Base-by-base conservation (phyloP, 2,888 invertebrate species). In the Diabrotica balteata region DNA sequence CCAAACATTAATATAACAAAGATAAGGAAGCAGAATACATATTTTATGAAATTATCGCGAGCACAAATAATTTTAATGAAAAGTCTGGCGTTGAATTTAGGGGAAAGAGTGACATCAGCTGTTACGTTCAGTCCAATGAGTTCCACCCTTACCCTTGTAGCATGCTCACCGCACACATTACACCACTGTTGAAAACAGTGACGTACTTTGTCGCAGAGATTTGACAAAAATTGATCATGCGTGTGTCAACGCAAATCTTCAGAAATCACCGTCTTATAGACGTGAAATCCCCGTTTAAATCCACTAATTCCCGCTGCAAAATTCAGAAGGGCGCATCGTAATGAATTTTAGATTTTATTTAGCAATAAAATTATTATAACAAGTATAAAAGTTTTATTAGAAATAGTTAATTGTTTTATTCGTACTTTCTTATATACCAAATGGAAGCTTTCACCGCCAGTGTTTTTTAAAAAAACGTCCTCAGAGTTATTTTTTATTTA, bases 21-120 rank as follows among this genome's bases (percentile, higher is more conserved):
- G 79, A 79, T 79, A 79, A 79, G 79, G 77, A 78, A 80, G 79
- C 80, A 76, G 80, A 81, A 83, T 82, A 83, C 82, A 83, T 83
- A 84, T 83, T 84, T 84, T 82, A 83, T 77, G 81, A 83, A 84
- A 83, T 84, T 83, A 84, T 83, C 82, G 51, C 65, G 75, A 72
- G 79, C 79, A 79, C 80, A 82, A 83, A 84, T 84, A 83, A 84
- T 84, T 84, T 84, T 83, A 83, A 84, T 84, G 84, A 84, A 84
- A 84, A 84, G 80, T 83, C 82, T 79, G 81, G 77, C 79, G 77
- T 72, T 74, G 78, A 75, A 77, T 80, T 79, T 78, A 76, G 81
- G 81, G 80, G 80, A 80, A 79, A 81, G 83, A 84, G 83, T 85
- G 85, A 85, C 85, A 85, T 85, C 85, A 85, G 85, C 85, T 85